Percentiles rank a stretch among this genome's conserved stretches.
These are phyloP conservation scores for Clunio marinus DNA, from an alignment of 2,888 invertebrate species.

Conservation along the genomic window DNA sequence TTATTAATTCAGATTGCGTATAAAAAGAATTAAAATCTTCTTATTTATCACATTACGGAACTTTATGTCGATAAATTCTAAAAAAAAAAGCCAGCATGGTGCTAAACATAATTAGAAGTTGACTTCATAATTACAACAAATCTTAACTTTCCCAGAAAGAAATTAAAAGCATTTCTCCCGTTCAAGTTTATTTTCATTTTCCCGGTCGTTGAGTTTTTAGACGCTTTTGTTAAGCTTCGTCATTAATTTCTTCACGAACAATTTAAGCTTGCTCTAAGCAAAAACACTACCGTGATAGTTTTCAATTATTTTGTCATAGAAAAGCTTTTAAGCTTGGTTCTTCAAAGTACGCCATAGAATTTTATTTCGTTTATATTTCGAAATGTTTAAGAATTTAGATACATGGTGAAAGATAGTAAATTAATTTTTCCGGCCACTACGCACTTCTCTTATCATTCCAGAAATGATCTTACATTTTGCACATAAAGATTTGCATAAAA, in stretches of 20 bases:
- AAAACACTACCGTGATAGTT: slow-evolving; percentile 1
- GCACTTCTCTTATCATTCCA: background rate
- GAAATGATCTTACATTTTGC: background rate
- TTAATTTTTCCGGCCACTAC: slow-evolving; percentile 16
- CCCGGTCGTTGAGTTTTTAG: slow-evolving; percentile 9
- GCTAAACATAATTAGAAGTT: too few species aligned
- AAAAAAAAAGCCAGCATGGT: too few species aligned
- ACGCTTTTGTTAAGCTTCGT: slow-evolving; percentile 8
- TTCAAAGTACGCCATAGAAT: background rate
- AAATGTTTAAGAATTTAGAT: too few species aligned
- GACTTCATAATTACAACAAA: too few species aligned
- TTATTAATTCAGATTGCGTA: too few species aligned
- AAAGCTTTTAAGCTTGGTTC: background rate
- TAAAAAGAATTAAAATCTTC: too few species aligned
- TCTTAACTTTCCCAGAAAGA: too few species aligned
- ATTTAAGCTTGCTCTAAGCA: too few species aligned
- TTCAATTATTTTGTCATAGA: background rate
- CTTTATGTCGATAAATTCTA: too few species aligned
- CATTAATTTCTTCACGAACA: background rate
- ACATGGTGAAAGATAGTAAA: background rate
- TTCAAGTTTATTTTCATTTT: slow-evolving; percentile 17
- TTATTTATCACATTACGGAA: too few species aligned
- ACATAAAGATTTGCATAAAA: slow-evolving; percentile 5
- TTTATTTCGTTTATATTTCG: background rate
- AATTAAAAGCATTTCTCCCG: slow-evolving; percentile 13